Conservation (phyloP, 2,113 vertebrate genomes). For the Cyanoramphus novaezelandiae region DNA sequence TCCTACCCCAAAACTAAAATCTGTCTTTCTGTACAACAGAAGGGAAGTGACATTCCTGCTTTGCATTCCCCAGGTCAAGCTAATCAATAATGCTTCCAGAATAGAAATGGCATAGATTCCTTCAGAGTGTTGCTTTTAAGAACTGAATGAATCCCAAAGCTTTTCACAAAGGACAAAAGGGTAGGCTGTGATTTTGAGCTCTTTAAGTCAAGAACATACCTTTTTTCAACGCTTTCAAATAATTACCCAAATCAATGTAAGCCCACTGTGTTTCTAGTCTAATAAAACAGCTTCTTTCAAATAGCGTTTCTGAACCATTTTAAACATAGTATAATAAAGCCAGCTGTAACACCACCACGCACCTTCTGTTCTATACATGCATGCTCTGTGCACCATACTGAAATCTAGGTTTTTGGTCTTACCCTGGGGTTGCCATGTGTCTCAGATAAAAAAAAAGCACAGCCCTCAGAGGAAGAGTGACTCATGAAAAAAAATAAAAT, state of each 20-base stretch:
- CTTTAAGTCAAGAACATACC: not conserved
- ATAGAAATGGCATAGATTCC: not conserved
- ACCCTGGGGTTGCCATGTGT: not conserved
- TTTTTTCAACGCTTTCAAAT: not conserved
- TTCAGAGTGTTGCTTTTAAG: not conserved
- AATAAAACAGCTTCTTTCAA: not conserved
- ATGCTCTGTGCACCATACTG: not conserved
- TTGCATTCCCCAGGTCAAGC: not conserved
- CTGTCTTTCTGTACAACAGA: not conserved
- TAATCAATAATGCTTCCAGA: not conserved
- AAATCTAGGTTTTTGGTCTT: not conserved
- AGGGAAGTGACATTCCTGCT: not conserved
- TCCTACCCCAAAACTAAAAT: not conserved
- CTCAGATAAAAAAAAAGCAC: not conserved
- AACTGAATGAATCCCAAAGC: not conserved
- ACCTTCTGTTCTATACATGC: not conserved
- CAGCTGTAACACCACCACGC: not conserved
- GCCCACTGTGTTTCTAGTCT: not conserved
- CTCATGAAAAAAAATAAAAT: not conserved
- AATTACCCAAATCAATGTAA: not conserved
- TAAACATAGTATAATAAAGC: not conserved
- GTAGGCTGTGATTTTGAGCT: not conserved
- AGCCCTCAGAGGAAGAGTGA: not conserved
- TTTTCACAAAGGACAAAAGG: not conserved
- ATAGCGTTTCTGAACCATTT: not conserved